Evolutionary conservation across 2,113 vertebrate genomes (phyloP).

Genomic region (Rhabdomys dilectus): DNA sequence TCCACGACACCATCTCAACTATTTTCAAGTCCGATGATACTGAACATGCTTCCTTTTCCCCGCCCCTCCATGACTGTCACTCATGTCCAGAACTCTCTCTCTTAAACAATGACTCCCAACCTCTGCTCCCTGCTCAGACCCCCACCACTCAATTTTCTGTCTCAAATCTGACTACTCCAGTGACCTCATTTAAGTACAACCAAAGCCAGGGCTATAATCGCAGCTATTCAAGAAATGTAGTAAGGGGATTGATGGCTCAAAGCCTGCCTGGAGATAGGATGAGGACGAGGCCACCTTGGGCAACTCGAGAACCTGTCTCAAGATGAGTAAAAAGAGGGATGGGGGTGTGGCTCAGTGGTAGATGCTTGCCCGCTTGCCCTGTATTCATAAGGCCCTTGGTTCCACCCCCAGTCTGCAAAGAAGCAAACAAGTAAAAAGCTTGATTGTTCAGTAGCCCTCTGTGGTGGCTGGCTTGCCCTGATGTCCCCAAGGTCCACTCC

Average conservation of each 20-base stretch:
- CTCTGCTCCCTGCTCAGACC: too few relatives aligned
- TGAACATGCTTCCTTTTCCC: fast-evolving
- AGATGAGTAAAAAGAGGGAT: not conserved
- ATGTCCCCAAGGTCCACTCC: not conserved
- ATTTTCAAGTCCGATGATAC: not conserved
- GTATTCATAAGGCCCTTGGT: not conserved
- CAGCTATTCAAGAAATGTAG: not conserved
- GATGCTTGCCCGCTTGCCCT: not conserved
- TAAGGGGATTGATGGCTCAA: not conserved
- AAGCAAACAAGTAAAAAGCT: not conserved
- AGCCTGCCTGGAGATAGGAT: not conserved
- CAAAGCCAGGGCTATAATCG: not conserved
- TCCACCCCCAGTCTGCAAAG: not conserved
- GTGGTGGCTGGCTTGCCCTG: not conserved
- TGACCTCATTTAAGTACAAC: not conserved
- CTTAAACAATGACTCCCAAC: too few relatives aligned
- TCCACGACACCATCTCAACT: too few relatives aligned
- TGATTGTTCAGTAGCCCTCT: fast-evolving
- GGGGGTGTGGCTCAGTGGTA: not conserved
- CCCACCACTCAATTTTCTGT: too few relatives aligned
- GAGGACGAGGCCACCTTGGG: not conserved
- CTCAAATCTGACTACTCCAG: not conserved
- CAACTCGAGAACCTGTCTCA: not conserved
- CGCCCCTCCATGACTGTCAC: fast-evolving
- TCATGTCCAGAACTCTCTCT: not conserved